Percentiles rank a stretch among this genome's conserved stretches.
Evolutionary conservation across 1,140 invertebrate species (phyloP).

Genomic region (Aphelenchoides besseyi): DNA sequence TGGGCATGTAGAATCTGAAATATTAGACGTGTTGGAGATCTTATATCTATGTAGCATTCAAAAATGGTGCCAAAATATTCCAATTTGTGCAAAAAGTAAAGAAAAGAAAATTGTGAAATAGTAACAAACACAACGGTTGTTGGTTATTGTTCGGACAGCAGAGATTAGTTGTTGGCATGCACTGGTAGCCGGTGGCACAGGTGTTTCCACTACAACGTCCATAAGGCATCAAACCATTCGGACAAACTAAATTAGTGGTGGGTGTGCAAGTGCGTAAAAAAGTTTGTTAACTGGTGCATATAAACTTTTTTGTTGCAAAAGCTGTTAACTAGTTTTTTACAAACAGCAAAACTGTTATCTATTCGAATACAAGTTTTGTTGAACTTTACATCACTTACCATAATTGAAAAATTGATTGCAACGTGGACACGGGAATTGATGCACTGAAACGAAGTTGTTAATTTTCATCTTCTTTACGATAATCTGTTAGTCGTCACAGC

Average conservation of each 20-base stretch:
- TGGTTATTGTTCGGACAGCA: slow-evolving; percentile 46
- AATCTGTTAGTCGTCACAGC: neutral
- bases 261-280: slow-evolving; percentile 20
- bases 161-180: slow-evolving; percentile 44
- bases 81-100: slow-evolving; percentile 26
- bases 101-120: slow-evolving; percentile 27
- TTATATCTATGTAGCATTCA: neutral
- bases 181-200: slow-evolving; percentile 53
- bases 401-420: slow-evolving; percentile 32
- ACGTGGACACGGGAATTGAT: slow-evolving; percentile 26
- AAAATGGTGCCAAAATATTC: neutral
- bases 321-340: neutral
- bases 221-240: slow-evolving; percentile 48
- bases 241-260: slow-evolving; percentile 40
- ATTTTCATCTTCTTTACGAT: neutral
- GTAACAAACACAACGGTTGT: slow-evolving; percentile 35
- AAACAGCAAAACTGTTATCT: neutral
- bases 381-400: slow-evolving; percentile 8
- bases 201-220: slow-evolving; percentile 46
- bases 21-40: neutral
- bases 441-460: slow-evolving; percentile 25
- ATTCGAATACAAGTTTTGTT: neutral
- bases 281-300: too few species aligned
- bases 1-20: slow-evolving; percentile 1
- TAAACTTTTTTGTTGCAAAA: too few species aligned